Percentiles rank a stretch among this genome's conserved stretches.
Conservation (phyloP, 2,113 vertebrate species). For the Polypterus senegalus region DNA sequence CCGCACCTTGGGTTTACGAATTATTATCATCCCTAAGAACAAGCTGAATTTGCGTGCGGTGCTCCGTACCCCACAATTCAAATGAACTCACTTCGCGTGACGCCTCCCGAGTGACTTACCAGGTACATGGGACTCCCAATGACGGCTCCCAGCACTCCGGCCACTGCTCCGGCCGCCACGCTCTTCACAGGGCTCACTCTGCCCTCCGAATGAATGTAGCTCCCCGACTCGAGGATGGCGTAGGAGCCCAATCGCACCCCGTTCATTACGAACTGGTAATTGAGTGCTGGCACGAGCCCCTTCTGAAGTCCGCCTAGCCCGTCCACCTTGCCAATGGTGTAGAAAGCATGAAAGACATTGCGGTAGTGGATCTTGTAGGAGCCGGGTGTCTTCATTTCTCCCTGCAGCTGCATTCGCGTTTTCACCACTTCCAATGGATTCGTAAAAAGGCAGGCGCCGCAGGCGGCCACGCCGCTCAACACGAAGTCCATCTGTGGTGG, state of each 20-base stretch:
- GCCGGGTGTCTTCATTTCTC: slow-evolving; percentile 58
- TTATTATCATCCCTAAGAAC: too few species aligned
- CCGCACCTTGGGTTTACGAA: too few species aligned
- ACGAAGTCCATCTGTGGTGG: slow-evolving; percentile 60
- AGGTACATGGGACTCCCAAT: slow-evolving; percentile 69
- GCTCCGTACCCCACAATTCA: too few species aligned
- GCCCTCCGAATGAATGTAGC: slow-evolving; percentile 51
- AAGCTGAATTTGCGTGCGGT: too few species aligned
- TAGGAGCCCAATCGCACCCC: slow-evolving; percentile 69
- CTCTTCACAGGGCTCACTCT: slow-evolving; percentile 48
- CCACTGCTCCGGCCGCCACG: slow-evolving; percentile 47
- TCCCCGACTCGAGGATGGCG: slow-evolving; percentile 53
- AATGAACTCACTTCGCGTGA: too few species aligned
- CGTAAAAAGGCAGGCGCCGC: slow-evolving; percentile 70
- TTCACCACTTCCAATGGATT: slow-evolving; percentile 82
- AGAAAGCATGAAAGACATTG: slow-evolving; percentile 75
- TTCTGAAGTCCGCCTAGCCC: slow-evolving; percentile 64
- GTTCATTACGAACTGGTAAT: slow-evolving; percentile 77
- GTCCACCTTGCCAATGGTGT: slow-evolving; percentile 70
- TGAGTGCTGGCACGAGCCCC: slow-evolving; percentile 56
- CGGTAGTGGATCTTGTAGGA: slow-evolving; percentile 63
- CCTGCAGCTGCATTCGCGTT: slow-evolving; percentile 77
- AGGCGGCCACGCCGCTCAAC: slow-evolving; percentile 62
- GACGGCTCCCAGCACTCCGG: slow-evolving; percentile 62
- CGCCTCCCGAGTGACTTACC: slow-evolving; percentile 37